Conservation (phyloP, 37 sponge, comb jelly and placozoan genomes). For the Petrosia ficiformis region DNA sequence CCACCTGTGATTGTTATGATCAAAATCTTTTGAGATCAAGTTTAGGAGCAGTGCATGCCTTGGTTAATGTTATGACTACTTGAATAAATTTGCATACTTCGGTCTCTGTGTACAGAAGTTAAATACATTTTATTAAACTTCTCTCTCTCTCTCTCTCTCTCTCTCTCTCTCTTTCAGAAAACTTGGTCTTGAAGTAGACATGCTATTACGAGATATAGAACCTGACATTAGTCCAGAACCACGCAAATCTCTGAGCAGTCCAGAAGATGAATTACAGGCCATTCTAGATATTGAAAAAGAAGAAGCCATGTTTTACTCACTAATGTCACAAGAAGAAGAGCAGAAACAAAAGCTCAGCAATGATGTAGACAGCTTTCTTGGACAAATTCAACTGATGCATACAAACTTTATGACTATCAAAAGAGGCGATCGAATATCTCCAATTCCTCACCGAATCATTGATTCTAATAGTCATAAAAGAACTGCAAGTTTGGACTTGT, state of each 20-base stretch:
- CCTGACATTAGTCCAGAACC: background rate
- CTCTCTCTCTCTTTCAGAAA: conserved; percentile 1
- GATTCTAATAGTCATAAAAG: background rate
- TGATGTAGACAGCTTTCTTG: background rate
- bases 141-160: too few species aligned
- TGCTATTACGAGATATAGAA: conserved; percentile 15
- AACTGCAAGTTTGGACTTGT: background rate
- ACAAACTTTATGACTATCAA: background rate
- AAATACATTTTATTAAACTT: too few species aligned
- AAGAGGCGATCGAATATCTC: background rate
- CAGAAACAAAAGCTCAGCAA: background rate
- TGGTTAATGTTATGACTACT: background rate
- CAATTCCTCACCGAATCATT: background rate
- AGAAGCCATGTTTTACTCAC: background rate
- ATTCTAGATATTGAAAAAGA: background rate
- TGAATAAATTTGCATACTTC: background rate
- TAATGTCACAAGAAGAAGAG: background rate
- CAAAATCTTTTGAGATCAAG: too few species aligned
- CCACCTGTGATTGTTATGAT: too few species aligned
- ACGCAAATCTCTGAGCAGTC: background rate
- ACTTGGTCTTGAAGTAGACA: conserved; percentile 36
- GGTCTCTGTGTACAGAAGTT: background rate
- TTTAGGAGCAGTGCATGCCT: too few species aligned
- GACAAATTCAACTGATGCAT: background rate
- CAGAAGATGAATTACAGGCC: background rate